phyloP scores from a whole-genome alignment of 2,888 invertebrate species.

The Dynastes maya region DNA sequence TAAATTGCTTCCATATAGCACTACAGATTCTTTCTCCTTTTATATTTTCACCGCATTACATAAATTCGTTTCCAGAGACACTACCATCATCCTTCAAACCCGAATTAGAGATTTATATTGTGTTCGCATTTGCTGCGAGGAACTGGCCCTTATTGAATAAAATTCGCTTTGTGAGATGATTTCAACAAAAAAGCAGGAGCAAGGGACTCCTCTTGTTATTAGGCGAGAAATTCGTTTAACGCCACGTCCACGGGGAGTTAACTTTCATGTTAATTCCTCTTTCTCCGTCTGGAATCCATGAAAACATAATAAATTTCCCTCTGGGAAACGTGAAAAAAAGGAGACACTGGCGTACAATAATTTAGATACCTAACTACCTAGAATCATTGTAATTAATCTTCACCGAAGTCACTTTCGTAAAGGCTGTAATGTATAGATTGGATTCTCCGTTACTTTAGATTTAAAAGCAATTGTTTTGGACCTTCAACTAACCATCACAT shows the following conservation, averaged over 20 bases:
- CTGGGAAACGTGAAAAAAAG: background rate
- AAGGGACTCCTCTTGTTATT: conserved; percentile 10
- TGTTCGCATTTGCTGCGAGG: background rate
- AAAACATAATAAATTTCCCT: conserved; percentile 23
- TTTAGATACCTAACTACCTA: background rate
- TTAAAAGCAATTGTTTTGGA: too few relatives aligned
- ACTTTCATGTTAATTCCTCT: conserved; percentile 31
- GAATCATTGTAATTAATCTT: conserved; percentile 7
- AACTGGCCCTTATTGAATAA: conserved; percentile 3
- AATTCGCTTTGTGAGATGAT: conserved; percentile 8
- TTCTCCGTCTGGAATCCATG: conserved; percentile 4
- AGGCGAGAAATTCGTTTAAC: conserved; percentile 36
- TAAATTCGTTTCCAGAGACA: background rate
- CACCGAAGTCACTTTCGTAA: background rate
- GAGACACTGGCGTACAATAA: background rate
- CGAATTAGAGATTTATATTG: conserved; percentile 15
- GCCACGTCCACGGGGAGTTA: conserved; percentile 21
- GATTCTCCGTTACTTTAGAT: too few relatives aligned
- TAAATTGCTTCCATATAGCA: background rate
- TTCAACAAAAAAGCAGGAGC: conserved; percentile 9
- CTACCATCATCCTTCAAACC: conserved; percentile 3
- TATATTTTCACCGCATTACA: too few relatives aligned
- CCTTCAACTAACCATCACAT: too few relatives aligned
- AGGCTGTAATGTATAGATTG: background rate
- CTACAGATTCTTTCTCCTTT: too few relatives aligned